phyloP scores from a whole-genome alignment of 1,140 invertebrate species.

The Phymorhynchus buccinoides region DNA sequence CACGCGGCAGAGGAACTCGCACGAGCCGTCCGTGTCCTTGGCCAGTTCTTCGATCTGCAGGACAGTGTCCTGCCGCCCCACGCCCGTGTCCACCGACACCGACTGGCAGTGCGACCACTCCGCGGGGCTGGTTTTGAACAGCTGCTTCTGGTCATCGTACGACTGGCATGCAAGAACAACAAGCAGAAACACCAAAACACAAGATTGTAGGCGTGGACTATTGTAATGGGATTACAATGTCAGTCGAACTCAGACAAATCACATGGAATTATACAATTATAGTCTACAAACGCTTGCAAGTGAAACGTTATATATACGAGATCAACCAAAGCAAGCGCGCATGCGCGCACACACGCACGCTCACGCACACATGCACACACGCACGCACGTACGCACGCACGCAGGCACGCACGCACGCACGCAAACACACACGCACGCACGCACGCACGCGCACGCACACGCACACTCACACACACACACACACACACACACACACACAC shows the following conservation, averaged over 20 bases:
- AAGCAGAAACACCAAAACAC: too few species aligned
- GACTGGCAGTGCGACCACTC: slow-evolving; percentile 46
- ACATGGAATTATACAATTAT: too few species aligned
- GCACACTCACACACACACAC: neutral
- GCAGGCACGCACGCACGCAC: neutral
- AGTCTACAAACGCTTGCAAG: too few species aligned
- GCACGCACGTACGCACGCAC: slow-evolving; percentile 2
- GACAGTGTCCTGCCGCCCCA: slow-evolving; percentile 13
- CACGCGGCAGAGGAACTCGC: slow-evolving; percentile 19
- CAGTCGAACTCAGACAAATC: too few species aligned
- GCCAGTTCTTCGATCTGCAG: slow-evolving; percentile 4
- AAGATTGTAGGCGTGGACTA: too few species aligned
- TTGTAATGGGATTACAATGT: too few species aligned
- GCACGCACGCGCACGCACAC: neutral
- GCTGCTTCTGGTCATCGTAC: slow-evolving; percentile 52
- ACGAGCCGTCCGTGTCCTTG: slow-evolving; percentile 23
- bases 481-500: neutral
- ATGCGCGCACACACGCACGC: neutral
- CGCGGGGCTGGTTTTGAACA: slow-evolving; percentile 49
- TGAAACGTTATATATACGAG: too few species aligned
- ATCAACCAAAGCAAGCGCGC: neutral
- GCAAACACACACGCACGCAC: neutral
- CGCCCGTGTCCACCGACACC: slow-evolving; percentile 7
- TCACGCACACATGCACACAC: neutral
- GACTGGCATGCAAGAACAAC: slow-evolving; percentile 48